Evolutionary conservation across 1,140 invertebrate species (phyloP).

Genomic region (Drosophila repletoides): DNA sequence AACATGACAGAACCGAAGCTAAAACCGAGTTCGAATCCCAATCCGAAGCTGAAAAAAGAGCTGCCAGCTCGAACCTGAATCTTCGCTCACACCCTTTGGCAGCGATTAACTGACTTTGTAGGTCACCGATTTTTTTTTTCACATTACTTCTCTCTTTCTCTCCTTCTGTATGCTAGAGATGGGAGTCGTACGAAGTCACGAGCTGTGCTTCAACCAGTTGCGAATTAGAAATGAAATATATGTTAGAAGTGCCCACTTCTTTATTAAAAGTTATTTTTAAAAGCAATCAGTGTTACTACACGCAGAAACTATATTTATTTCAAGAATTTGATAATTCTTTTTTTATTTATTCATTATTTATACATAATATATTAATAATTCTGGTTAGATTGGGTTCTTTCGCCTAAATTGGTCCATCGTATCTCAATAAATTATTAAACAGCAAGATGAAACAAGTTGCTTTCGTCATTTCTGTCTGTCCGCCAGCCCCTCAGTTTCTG

Average conservation of each 20-base stretch:
- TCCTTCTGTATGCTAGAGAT: constrained; percentile 5
- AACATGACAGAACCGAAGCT: not conserved
- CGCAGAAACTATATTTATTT: no score
- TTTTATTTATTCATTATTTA: no score
- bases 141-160: not conserved
- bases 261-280: not conserved
- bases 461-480: no score
- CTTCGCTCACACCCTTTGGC: constrained; percentile 22
- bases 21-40: not conserved
- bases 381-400: no score
- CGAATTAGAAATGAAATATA: constrained; percentile 2
- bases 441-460: no score
- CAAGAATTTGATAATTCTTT: no score
- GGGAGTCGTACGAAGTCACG: not conserved
- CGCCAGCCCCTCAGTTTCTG: no score
- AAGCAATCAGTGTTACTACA: no score
- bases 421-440: no score
- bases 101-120: constrained; percentile 63
- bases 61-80: not conserved
- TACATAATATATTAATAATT: no score
- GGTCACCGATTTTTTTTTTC: constrained; percentile 55
- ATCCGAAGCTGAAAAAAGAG: not conserved
- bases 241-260: no score
- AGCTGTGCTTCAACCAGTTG: not conserved
- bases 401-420: no score